Evolutionary conservation across 2,113 vertebrate species (phyloP).

Genomic region (Carollia perspicillata): DNA sequence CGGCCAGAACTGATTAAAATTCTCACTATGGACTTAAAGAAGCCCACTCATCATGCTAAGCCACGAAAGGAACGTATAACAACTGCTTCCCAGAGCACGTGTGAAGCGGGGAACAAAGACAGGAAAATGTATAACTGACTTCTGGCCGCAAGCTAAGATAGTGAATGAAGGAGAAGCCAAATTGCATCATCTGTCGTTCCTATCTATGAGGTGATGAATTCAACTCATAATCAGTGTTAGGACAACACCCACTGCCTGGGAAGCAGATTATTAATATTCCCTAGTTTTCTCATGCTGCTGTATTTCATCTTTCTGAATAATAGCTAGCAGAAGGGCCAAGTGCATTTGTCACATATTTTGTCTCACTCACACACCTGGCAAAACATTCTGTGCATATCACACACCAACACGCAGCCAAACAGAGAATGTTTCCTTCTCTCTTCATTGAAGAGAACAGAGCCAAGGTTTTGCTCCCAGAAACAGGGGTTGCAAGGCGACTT

Average conservation of each 20-base stretch:
- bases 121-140: slow-evolving; percentile 57
- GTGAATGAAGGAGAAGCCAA: slow-evolving; percentile 54
- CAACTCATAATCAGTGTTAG: neutral
- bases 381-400: neutral
- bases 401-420: neutral
- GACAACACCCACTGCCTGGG: neutral
- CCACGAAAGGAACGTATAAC: slow-evolving; percentile 5
- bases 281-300: neutral
- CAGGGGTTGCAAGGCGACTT: neutral
- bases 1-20: slow-evolving; percentile 54
- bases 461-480: neutral
- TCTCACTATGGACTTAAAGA: slow-evolving; percentile 40
- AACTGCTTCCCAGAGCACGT: slow-evolving; percentile 51
- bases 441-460: neutral
- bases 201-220: slow-evolving; percentile 13
- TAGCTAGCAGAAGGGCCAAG: neutral
- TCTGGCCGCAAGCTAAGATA: slow-evolving; percentile 47
- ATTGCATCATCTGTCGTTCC: slow-evolving; percentile 56
- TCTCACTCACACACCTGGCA: neutral
- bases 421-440: neutral
- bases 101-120: slow-evolving; percentile 54
- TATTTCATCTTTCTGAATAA: neutral
- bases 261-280: slow-evolving; percentile 12
- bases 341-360: neutral
- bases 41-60: slow-evolving; percentile 7